These are phyloP conservation scores for Caenorhabditis sp. DNA, from an alignment of 2,888 invertebrate species.

Conservation along the genomic window DNA sequence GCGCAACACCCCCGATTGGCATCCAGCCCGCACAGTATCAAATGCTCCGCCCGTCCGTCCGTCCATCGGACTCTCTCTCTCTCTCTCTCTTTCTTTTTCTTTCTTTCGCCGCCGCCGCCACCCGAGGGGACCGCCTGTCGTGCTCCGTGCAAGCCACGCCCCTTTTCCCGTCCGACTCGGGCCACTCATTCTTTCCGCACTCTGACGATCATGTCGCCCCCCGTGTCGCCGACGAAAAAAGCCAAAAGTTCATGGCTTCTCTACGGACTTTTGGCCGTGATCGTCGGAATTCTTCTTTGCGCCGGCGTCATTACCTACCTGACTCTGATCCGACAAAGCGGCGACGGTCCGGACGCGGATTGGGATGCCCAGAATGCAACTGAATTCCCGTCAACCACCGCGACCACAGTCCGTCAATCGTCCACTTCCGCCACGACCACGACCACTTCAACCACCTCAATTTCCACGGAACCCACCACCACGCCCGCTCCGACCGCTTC, in stretches of 20 bases:
- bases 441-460: neutral
- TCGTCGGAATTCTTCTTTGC: slow-evolving; percentile 37
- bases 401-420: slow-evolving; percentile 13
- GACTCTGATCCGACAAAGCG: slow-evolving; percentile 12
- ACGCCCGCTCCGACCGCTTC: neutral
- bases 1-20: slow-evolving; percentile 21
- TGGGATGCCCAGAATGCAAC: slow-evolving; percentile 35
- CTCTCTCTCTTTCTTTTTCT: too few relatives aligned
- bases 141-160: too few relatives aligned
- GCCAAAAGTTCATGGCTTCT: slow-evolving; percentile 38
- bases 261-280: slow-evolving; percentile 18
- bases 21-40: slow-evolving; percentile 28
- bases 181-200: slow-evolving; percentile 3
- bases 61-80: too few relatives aligned
- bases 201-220: slow-evolving; percentile 11
- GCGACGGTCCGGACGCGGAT: slow-evolving; percentile 49
- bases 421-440: neutral
- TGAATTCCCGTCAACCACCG: neutral
- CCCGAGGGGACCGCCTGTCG: too few relatives aligned
- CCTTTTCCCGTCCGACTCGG: slow-evolving; percentile 20
- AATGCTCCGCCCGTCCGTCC: slow-evolving; percentile 13
- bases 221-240: slow-evolving; percentile 38
- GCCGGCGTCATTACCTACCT: slow-evolving; percentile 32
- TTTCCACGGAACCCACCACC: neutral
- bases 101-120: too few relatives aligned